Evolutionary conservation across 2,113 vertebrate genomes (phyloP).

Genomic region (Cochlearius cochlearius): DNA sequence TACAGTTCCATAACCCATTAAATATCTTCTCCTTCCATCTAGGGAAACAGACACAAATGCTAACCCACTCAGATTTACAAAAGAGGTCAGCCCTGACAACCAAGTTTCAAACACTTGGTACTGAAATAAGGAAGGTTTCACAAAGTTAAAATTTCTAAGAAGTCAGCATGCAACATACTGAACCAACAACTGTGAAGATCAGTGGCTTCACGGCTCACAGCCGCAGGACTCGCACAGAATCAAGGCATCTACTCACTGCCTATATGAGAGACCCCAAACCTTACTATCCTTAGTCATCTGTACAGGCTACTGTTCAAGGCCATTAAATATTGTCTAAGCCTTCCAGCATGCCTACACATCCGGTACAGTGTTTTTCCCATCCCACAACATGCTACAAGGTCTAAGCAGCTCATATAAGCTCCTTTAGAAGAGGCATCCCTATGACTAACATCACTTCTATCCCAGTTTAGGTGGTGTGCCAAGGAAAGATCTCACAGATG

Average conservation of each 20-base stretch:
- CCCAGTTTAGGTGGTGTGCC: background rate
- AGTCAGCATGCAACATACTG: background rate
- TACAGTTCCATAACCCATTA: background rate
- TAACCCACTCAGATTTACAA: background rate
- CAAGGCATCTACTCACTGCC: background rate
- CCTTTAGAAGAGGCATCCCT: background rate
- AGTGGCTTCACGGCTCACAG: background rate
- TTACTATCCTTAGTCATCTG: background rate
- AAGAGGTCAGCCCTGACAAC: background rate
- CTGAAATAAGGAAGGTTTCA: background rate
- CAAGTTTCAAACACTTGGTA: fast-evolving
- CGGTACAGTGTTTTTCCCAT: background rate
- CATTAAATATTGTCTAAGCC: background rate
- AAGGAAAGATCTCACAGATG: background rate
- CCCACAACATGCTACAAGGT: background rate
- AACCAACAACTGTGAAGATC: background rate
- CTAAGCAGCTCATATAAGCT: background rate
- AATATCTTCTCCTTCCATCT: background rate
- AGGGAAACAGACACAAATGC: background rate
- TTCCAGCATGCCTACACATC: background rate
- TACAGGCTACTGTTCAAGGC: background rate
- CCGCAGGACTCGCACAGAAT: background rate
- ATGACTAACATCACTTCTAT: background rate
- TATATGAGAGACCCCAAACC: background rate
- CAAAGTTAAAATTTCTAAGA: background rate